Conservation (phyloP, 1,140 invertebrate genomes). For the Danaus melanippus region DNA sequence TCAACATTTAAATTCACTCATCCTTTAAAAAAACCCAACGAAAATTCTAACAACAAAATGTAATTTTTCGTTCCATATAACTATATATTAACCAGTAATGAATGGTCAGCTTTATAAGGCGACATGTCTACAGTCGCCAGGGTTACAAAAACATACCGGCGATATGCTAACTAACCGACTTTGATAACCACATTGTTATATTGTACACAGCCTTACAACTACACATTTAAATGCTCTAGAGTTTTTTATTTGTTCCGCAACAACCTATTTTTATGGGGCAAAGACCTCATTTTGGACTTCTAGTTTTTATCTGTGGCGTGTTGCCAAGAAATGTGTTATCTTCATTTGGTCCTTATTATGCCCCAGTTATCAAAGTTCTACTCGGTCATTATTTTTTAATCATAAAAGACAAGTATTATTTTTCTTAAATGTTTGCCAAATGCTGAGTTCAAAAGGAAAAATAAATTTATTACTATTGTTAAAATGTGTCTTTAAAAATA, state of each 20-base stretch:
- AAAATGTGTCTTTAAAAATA: too few species aligned
- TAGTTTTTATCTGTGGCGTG: constrained; percentile 18
- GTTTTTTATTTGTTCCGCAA: constrained; percentile 24
- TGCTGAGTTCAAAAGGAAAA: too few species aligned
- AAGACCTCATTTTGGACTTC: constrained; percentile 20
- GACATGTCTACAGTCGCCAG: constrained; percentile 38
- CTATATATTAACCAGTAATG: constrained; percentile 8
- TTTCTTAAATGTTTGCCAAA: too few species aligned
- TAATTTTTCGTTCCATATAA: too few species aligned
- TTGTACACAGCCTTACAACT: constrained; percentile 31
- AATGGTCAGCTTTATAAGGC: constrained; percentile 31
- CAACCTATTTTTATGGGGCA: constrained; percentile 20
- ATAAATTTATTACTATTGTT: too few species aligned
- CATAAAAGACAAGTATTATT: too few species aligned
- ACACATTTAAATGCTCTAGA: constrained; percentile 33
- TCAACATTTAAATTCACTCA: too few species aligned
- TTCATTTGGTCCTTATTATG: constrained; percentile 3
- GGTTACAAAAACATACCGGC: constrained; percentile 49
- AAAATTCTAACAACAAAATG: too few species aligned
- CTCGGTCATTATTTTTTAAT: too few species aligned
- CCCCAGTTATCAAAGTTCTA: too few species aligned
- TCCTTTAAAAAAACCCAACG: too few species aligned
- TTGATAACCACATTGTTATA: constrained; percentile 52
- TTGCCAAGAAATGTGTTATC: constrained; percentile 16
- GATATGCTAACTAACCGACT: constrained; percentile 62